phyloP scores from a whole-genome alignment of 2,888 invertebrate genomes.

The Pristionchus maxplancki region DNA sequence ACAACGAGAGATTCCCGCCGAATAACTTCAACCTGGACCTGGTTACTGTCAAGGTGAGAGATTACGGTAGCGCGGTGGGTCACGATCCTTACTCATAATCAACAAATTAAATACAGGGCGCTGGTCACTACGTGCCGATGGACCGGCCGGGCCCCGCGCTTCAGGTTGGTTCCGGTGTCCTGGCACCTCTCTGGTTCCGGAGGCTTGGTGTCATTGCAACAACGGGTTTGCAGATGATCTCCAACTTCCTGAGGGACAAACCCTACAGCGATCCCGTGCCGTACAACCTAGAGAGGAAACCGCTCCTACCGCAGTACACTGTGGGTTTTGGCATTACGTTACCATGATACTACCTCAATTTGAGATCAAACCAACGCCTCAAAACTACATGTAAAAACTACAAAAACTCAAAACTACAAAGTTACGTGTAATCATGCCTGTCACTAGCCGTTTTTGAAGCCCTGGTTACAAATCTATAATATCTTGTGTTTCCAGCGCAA shows the following conservation, averaged over 20 bases:
- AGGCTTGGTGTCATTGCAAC: no score
- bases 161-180: no score
- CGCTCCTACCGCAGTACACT: conserved; percentile 50
- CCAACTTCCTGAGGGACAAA: conserved; percentile 69
- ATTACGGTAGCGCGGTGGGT: neutral
- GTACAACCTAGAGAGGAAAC: conserved; percentile 24
- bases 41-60: conserved; percentile 67
- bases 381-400: no score
- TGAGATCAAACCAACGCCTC: no score
- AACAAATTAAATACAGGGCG: conserved; percentile 75
- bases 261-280: conserved; percentile 48
- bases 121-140: conserved; percentile 88
- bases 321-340: neutral
- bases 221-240: conserved; percentile 23
- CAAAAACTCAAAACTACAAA: no score
- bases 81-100: no score
- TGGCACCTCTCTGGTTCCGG: no score
- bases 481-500: neutral
- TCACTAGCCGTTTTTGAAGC: neutral
- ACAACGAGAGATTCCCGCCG: conserved; percentile 52
- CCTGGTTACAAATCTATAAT: neutral
- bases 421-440: no score
- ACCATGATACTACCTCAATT: no score
- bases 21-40: conserved; percentile 59
- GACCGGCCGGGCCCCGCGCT: conserved; percentile 88